Base-by-base conservation (phyloP, 1,140 invertebrate genomes). In the Chrysomallon squamiferum region DNA sequence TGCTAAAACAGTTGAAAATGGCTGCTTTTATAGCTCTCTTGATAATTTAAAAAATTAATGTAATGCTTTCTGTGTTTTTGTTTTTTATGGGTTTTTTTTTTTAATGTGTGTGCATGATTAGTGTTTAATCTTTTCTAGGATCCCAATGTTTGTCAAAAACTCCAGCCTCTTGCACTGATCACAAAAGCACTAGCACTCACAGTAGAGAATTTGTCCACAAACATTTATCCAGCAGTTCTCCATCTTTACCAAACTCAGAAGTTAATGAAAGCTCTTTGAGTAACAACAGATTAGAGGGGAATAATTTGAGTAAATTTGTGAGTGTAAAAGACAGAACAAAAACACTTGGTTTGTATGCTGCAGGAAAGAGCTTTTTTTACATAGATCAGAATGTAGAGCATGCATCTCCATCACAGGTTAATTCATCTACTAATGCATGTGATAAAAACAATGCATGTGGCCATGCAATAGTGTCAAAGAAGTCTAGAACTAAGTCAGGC, bases 341-440 rank as follows among this genome's bases (percentile, higher is more conserved):
- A 18, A 54, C 50, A 27, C 50, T 54, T 54, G 50, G 50, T 54
- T 22, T 54, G 50, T 54, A 54, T 30, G 50, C 50, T 29, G 50
- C 50, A 0, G 50, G 50, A 2, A 54, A 54, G 25, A 54, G 50
- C 25, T 54, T 54, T 18, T 54, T 54, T 20, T 54, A 54, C 29
- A 30, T 54, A 6, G 50, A 54, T 54, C 50, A 54, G 50, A 38
- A 38, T 5, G 5, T 38, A 7, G 35, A 7, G 35, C 35, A 38
- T 38, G 35, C 35, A 5, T 27, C 50, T 54, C n/a, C 50, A 30
- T 18, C 50, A 15, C 22, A 54, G 22, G 25, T 18, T 25, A 54
- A 54, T 30, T 15, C 50, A 27, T 38, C 35, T 7, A 15, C 35
- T 7, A 38, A 15, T 38, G 35, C 35, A 38, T 15, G 15, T 38